Base-by-base conservation (phyloP, 2,797 vertebrate species). In the Manis pentadactyla region DNA sequence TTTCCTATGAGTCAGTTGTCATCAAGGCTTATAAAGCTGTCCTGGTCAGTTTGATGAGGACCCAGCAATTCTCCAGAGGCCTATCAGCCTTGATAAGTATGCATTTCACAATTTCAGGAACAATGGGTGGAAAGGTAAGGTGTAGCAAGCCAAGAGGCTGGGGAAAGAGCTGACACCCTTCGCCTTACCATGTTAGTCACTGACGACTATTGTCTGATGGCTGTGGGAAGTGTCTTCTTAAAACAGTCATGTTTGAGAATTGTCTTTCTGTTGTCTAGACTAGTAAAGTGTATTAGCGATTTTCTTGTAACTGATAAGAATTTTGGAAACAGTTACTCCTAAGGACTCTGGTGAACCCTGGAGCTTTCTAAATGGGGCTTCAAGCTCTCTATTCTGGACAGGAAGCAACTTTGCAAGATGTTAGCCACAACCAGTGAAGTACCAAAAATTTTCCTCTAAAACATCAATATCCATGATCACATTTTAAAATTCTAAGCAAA, bases 401-500 rank as follows among this genome's bases (percentile, higher is more conserved):
- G n/a, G 19, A 94, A 90, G 18, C 27, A 66, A 34, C 46, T 93
- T 94, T 86, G 34, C 14, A 84, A 91, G 49, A 84, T 81, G 63
- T 77, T 90, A 85, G 59, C 29, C 29, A 66, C 37, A 73, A 92
- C 10, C 19, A 61, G 37, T 27, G 57, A 91, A 83, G 78, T n/a
- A 53, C 5, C n/a, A 68, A 94, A 88, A 34, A 64, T n/a, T n/a
- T 37, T 25, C 49, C 68, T 53, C 2, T 29, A 69, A 82, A 94
- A 92, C 21, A n/a, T 37, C 71, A 79, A 2, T 73, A 8, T 82
- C 59, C 39, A 59, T 0, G 14, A 86, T 17, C 19, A 79, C 18
- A 49, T 77, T 86, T 82, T 37, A 73, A 79, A 90, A 88, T 81
- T 96, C 27, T 63, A 95, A 96, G 92, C 64, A 78, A 95, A 82